Percentiles rank a stretch among this genome's conserved stretches.
Conservation (phyloP, 2,888 invertebrate species). For the Catocala fraxini region DNA sequence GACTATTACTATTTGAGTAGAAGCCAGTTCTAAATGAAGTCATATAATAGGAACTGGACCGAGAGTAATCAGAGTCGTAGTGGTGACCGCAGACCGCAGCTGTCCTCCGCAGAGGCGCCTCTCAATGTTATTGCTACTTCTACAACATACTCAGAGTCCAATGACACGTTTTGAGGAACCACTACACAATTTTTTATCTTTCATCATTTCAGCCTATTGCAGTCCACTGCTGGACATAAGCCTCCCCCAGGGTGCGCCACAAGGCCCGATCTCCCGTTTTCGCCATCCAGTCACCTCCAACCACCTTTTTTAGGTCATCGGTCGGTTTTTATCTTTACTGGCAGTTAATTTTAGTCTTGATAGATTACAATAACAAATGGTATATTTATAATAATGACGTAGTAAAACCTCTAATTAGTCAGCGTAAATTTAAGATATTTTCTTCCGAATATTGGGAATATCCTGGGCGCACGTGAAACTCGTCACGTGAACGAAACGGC, state of each 20-base stretch:
- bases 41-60: constrained; percentile 57
- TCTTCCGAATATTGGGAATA: background rate
- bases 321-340: background rate
- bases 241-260: too few species aligned
- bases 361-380: too few species aligned
- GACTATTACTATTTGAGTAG: constrained; percentile 38
- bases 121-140: constrained; percentile 55
- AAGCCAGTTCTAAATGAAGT: constrained; percentile 46
- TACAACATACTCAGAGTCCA: constrained; percentile 26
- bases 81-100: constrained; percentile 66
- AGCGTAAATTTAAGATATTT: background rate
- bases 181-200: background rate
- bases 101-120: constrained; percentile 52
- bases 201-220: too few species aligned
- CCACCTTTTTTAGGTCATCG: too few species aligned
- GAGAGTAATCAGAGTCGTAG: constrained; percentile 62
- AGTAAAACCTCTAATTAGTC: background rate
- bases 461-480: constrained; percentile 13
- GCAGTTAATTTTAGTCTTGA: too few species aligned
- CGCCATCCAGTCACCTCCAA: too few species aligned
- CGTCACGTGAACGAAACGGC: constrained; percentile 12
- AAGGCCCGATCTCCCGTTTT: too few species aligned
- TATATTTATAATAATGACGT: too few species aligned
- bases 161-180: background rate
- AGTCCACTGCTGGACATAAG: too few species aligned